A percentile compares a stretch with the other conserved stretches of the same genome.
Conservation (phyloP, 2,113 vertebrate genomes). For the Calcarius ornatus region DNA sequence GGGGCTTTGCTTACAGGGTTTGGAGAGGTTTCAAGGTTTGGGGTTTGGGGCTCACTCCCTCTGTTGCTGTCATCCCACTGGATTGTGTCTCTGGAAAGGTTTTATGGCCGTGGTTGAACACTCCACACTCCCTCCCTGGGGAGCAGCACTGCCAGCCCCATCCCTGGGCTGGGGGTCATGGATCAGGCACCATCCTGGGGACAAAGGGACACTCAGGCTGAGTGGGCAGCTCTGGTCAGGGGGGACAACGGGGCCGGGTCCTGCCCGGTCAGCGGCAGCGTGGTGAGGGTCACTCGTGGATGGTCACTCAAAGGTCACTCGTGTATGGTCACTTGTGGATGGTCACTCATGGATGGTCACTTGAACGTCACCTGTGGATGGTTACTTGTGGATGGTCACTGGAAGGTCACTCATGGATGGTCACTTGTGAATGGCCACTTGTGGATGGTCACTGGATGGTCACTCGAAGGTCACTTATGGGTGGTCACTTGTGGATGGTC, state of each 20-base stretch:
- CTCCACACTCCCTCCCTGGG: accelerated
- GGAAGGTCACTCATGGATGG: no score
- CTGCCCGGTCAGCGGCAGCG: accelerated
- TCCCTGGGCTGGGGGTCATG: neutral
- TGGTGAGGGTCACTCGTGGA: neutral
- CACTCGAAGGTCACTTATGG: no score
- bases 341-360: no score
- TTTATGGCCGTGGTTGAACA: neutral
- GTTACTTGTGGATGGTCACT: no score
- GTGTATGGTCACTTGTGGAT: no score
- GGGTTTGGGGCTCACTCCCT: neutral
- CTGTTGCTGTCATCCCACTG: accelerated
- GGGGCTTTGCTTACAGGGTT: accelerated
- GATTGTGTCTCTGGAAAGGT: neutral
- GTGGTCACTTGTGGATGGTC: constrained; percentile 71
- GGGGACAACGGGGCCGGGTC: accelerated
- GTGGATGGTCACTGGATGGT: no score
- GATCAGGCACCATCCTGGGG: neutral
- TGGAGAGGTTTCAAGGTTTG: neutral
- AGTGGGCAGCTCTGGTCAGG: neutral
- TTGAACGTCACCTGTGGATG: no score
- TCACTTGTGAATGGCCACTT: no score
- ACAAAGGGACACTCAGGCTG: neutral
- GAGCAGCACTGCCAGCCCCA: neutral
- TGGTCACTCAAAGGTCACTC: no score